phyloP scores from a whole-genome alignment of 2,888 invertebrate genomes.

The Synergus gifuensis region DNA sequence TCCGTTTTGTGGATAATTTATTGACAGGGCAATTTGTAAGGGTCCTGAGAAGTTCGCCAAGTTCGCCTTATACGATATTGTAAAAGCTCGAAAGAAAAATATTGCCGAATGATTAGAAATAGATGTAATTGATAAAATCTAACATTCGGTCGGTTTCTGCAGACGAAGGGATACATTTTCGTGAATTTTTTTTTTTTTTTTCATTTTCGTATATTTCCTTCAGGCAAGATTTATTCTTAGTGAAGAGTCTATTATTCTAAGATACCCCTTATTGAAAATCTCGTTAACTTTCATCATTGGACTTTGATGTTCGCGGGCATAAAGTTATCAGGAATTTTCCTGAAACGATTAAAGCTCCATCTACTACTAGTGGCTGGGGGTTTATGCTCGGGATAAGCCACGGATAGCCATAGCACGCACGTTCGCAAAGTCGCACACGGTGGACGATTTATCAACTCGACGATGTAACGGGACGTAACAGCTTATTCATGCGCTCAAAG shows the following conservation, averaged over 20 bases:
- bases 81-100: slow-evolving; percentile 24
- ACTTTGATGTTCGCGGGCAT: slow-evolving; percentile 66
- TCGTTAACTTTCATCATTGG: slow-evolving; percentile 24
- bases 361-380: slow-evolving; percentile 44
- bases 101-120: slow-evolving; percentile 11
- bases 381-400: slow-evolving; percentile 65
- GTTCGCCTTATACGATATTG: slow-evolving; percentile 24
- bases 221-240: not conserved
- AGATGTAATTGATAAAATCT: not conserved
- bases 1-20: slow-evolving; percentile 71
- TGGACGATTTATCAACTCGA: slow-evolving; percentile 72
- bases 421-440: slow-evolving; percentile 59
- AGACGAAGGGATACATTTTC: not conserved
- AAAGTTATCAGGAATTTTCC: slow-evolving; percentile 70
- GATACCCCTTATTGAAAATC: slow-evolving; percentile 15
- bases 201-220: not conserved
- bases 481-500: slow-evolving; percentile 73
- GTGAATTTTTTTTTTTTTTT: not conserved
- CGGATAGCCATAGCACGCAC: slow-evolving; percentile 64
- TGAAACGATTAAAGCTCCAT: slow-evolving; percentile 66
- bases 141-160: not conserved
- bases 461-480: slow-evolving; percentile 67
- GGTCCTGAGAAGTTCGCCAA: slow-evolving; percentile 58
- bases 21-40: slow-evolving; percentile 69
- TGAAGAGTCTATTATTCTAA: not conserved